phyloP scores from a whole-genome alignment of 2,888 invertebrate species.

The Diogma glabrata region DNA sequence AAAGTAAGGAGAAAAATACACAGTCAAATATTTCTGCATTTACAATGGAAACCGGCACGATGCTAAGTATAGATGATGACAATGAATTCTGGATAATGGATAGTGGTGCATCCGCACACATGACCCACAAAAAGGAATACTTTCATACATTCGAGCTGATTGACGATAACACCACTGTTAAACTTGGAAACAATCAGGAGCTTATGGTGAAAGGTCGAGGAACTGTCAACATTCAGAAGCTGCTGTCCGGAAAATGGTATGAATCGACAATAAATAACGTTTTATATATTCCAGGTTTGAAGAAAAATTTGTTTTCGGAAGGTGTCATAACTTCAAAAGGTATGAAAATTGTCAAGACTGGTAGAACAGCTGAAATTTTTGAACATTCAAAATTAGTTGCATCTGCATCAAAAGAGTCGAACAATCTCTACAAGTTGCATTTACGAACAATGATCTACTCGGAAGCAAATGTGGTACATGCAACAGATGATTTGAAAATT shows the following conservation, averaged over 20 bases:
- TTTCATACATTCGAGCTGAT: not conserved
- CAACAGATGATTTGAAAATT: no score
- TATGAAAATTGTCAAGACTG: not conserved
- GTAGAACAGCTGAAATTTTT: not conserved
- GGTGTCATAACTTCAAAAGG: no score
- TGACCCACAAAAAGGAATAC: not conserved
- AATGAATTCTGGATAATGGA: not conserved
- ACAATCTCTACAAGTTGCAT: no score
- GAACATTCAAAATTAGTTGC: not conserved
- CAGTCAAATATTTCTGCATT: slow-evolving; percentile 4
- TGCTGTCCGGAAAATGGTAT: no score
- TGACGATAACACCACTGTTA: no score
- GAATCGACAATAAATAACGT: no score
- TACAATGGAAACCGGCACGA: not conserved
- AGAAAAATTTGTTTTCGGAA: no score
- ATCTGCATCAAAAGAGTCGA: not conserved
- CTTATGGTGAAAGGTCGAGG: not conserved
- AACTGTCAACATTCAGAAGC: no score
- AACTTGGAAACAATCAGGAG: not conserved
- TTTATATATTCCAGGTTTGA: no score
- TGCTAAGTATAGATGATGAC: not conserved
- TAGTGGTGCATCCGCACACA: not conserved
- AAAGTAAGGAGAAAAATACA: not conserved
- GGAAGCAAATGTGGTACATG: no score
- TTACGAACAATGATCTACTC: no score